Conservation (phyloP, 2,888 invertebrate species). For the Blera fallax region DNA sequence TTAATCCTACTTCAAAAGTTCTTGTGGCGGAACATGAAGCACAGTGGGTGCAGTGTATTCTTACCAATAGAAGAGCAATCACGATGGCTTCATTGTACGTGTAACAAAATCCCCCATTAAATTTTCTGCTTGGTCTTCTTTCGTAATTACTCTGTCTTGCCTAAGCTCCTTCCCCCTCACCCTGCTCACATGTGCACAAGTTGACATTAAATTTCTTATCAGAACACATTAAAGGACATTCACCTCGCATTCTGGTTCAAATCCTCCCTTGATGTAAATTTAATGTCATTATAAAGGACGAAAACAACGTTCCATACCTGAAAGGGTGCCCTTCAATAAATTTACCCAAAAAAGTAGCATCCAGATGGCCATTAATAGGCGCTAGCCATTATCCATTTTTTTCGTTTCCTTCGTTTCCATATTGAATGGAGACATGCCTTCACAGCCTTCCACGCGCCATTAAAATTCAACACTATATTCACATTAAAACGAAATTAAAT, state of each 20-base stretch:
- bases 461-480: slow-evolving; percentile 65
- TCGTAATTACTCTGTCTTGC: neutral
- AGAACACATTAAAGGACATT: slow-evolving; percentile 42
- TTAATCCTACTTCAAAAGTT: slow-evolving; percentile 20
- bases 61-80: neutral
- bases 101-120: neutral
- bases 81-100: slow-evolving; percentile 4
- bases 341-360: slow-evolving; percentile 18
- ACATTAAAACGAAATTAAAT: slow-evolving; percentile 68
- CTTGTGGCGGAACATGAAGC: neutral
- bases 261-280: slow-evolving; percentile 45
- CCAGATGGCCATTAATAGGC: slow-evolving; percentile 53
- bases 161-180: too few species aligned
- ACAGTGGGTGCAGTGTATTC: neutral
- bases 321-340: slow-evolving; percentile 53
- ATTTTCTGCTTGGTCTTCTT: neutral
- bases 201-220: slow-evolving; percentile 24
- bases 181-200: slow-evolving; percentile 3
- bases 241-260: neutral
- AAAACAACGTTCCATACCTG: slow-evolving; percentile 30
- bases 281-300: slow-evolving; percentile 19
- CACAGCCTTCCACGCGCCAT: neutral
- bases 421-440: neutral
- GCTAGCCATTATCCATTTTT: slow-evolving; percentile 49
- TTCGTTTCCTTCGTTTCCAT: neutral